phyloP scores from a whole-genome alignment of 2,888 invertebrate genomes.

The Polietes domitor region DNA sequence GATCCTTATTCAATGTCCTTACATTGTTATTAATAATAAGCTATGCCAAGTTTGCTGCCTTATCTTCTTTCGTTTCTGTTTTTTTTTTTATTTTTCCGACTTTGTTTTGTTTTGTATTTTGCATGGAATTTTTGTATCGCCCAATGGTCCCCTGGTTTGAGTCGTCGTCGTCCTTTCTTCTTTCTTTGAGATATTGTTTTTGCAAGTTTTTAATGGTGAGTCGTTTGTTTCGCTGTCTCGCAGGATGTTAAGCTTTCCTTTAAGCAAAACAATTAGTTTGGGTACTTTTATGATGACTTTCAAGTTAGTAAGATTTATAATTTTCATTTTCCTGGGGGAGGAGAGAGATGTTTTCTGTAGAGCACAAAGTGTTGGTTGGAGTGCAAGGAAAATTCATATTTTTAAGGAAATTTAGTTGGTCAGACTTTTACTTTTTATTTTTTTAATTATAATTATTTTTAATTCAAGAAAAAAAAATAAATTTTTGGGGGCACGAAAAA shows the following conservation, averaged over 20 bases:
- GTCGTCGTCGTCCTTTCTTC: not conserved
- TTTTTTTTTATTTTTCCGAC: not conserved
- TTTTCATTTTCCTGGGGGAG: too few relatives aligned
- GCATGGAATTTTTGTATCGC: slow-evolving; percentile 73
- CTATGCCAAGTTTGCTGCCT: slow-evolving; percentile 56
- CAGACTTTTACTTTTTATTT: too few relatives aligned
- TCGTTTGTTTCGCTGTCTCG: slow-evolving; percentile 56
- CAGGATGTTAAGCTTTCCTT: slow-evolving; percentile 63
- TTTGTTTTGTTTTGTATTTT: slow-evolving; percentile 68
- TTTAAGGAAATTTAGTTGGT: too few relatives aligned
- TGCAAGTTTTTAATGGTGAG: slow-evolving; percentile 30
- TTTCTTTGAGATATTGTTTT: slow-evolving; percentile 44
- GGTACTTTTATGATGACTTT: not conserved
- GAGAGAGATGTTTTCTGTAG: too few relatives aligned
- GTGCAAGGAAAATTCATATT: too few relatives aligned
- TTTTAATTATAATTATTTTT: too few relatives aligned
- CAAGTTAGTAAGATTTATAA: slow-evolving; percentile 48
- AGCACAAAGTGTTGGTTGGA: too few relatives aligned
- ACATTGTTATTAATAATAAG: slow-evolving; percentile 69
- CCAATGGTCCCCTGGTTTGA: slow-evolving; percentile 15
- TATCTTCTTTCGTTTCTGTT: not conserved
- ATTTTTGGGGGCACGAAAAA: too few relatives aligned
- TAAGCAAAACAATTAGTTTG: slow-evolving; percentile 65
- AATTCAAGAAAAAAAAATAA: too few relatives aligned
- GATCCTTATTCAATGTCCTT: slow-evolving; percentile 68